A percentile compares a stretch with the other conserved stretches of the same genome.
phyloP scores from a whole-genome alignment of 1,140 invertebrate genomes.

The Scaptomyza graminum region DNA sequence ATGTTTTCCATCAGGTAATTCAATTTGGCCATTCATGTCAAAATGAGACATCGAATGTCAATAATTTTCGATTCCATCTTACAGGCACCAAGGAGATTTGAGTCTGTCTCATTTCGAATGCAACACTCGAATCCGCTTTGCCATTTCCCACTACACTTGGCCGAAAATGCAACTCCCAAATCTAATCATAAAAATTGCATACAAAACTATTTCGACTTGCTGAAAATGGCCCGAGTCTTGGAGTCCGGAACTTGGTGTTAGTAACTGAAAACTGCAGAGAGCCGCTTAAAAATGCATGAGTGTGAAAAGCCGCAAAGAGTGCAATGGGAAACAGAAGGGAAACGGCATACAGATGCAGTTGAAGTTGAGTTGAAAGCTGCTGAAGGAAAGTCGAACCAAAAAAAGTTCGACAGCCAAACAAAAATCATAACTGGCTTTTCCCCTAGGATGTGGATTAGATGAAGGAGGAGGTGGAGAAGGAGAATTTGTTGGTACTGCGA shows the following conservation, averaged over 20 bases:
- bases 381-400: slow-evolving; percentile 16
- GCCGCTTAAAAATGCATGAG: slow-evolving; percentile 56
- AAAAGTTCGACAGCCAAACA: slow-evolving; percentile 40
- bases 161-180: slow-evolving; percentile 38
- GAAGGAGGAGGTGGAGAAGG: slow-evolving; percentile 1
- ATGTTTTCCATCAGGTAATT: neutral
- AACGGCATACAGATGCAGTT: neutral
- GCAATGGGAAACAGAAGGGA: slow-evolving; percentile 12
- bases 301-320: slow-evolving; percentile 51
- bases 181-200: slow-evolving; percentile 60
- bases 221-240: slow-evolving; percentile 37
- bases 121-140: slow-evolving; percentile 23
- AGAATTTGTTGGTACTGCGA: neutral
- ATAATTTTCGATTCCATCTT: neutral
- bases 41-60: slow-evolving; percentile 5
- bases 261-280: slow-evolving; percentile 53
- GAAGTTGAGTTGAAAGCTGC: neutral
- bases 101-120: slow-evolving; percentile 37
- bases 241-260: slow-evolving; percentile 30
- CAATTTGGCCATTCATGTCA: neutral
- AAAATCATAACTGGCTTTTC: slow-evolving; percentile 42
- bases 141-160: slow-evolving; percentile 29
- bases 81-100: neutral
- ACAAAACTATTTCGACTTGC: slow-evolving; percentile 50
- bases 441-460: neutral